Evolutionary conservation across 2,888 invertebrate species (phyloP).

Genomic region (Geotrupes spiniger): DNA sequence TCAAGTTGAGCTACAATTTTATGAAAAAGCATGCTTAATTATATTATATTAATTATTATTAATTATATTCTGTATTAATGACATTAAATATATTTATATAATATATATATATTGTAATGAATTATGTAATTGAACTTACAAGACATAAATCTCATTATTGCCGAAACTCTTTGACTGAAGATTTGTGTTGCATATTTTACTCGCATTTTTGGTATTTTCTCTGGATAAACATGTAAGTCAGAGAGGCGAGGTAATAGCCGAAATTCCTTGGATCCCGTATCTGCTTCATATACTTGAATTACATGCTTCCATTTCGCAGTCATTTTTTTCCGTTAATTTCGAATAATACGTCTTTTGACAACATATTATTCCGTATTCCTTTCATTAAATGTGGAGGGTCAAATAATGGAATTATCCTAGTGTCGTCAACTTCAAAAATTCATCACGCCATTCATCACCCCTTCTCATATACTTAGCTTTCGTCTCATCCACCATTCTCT

Average conservation of each 20-base stretch:
- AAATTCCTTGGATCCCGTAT: constrained; percentile 12
- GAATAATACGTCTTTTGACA: constrained; percentile 8
- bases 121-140: no score
- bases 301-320: constrained; percentile 15
- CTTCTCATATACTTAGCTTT: background rate
- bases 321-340: background rate
- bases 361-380: constrained; percentile 17
- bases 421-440: constrained; percentile 7
- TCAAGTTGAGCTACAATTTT: no score
- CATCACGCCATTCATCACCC: background rate
- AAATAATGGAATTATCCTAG: constrained; percentile 12
- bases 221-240: constrained; percentile 15
- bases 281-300: constrained; percentile 14
- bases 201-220: constrained; percentile 22
- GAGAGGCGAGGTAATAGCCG: constrained; percentile 14
- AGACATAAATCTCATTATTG: constrained; percentile 5
- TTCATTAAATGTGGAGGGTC: constrained; percentile 23
- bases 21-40: no score
- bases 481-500: background rate
- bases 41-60: no score
- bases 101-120: no score
- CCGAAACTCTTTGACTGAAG: constrained; percentile 16
- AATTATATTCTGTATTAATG: no score
- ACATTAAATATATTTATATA: no score
- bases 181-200: constrained; percentile 10